phyloP scores from a whole-genome alignment of 1,140 invertebrate species.

The Melipona quadrifasciata region DNA sequence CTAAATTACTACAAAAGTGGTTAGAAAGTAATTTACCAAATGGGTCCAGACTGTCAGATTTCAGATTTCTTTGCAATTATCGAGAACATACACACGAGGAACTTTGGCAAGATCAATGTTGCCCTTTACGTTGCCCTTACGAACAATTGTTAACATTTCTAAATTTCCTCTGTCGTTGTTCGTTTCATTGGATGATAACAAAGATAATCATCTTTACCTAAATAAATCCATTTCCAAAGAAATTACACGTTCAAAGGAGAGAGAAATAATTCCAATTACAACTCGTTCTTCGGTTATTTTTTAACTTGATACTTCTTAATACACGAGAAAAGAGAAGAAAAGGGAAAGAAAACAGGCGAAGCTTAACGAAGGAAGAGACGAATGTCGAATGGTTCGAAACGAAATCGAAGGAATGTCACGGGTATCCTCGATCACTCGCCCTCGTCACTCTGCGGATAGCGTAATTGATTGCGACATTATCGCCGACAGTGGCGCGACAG shows the following conservation, averaged over 20 bases:
- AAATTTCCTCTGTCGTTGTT: background rate
- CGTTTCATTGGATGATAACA: background rate
- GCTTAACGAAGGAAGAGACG: background rate
- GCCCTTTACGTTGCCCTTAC: too few species aligned
- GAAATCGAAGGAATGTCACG: background rate
- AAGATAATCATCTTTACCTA: background rate
- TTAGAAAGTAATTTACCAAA: too few species aligned
- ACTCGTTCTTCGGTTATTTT: too few species aligned
- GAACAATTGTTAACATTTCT: background rate
- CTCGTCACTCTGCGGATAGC: background rate
- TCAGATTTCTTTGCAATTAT: too few species aligned
- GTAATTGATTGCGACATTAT: slow-evolving; percentile 25
- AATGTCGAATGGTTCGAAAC: background rate
- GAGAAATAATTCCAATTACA: background rate
- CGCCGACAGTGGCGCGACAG: background rate
- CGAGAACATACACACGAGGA: too few species aligned
- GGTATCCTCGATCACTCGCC: background rate
- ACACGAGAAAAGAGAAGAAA: too few species aligned
- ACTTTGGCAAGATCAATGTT: too few species aligned
- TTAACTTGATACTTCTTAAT: too few species aligned
- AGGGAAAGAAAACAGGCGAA: background rate
- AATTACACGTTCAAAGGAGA: background rate
- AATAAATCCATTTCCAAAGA: background rate
- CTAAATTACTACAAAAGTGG: too few species aligned
- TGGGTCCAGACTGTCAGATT: too few species aligned